These are phyloP conservation scores for Sapayoa aenigma DNA, from an alignment of 2,113 vertebrate genomes.

Conservation along the genomic window DNA sequence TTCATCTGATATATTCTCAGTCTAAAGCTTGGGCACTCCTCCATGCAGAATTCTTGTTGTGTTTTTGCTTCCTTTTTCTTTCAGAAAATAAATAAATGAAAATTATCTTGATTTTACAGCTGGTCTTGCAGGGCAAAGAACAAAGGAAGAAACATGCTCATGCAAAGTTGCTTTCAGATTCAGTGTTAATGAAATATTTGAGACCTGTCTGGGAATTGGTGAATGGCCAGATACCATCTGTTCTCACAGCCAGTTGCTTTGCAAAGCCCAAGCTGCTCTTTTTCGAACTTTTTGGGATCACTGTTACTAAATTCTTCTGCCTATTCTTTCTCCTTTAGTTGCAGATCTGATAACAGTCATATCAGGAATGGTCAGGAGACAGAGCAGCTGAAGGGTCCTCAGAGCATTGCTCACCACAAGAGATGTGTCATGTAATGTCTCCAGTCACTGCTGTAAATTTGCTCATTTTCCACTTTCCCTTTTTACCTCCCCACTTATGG, in stretches of 20 bases:
- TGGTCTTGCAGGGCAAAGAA: neutral
- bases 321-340: neutral
- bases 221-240: conserved; percentile 18
- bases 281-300: neutral
- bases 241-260: neutral
- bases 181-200: conserved; percentile 2
- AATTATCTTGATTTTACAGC: neutral
- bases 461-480: neutral
- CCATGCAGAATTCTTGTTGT: neutral
- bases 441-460: neutral
- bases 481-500: neutral
- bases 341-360: accelerated
- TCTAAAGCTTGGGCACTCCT: neutral
- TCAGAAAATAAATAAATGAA: conserved; percentile 1
- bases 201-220: neutral
- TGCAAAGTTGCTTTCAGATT: conserved; percentile 18
- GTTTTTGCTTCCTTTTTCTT: neutral
- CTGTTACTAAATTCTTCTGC: neutral
- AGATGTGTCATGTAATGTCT: neutral
- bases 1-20: neutral
- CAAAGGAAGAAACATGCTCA: neutral
- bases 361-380: neutral
- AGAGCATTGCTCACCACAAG: neutral
- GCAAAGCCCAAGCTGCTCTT: conserved; percentile 3
- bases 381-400: neutral